Percentiles rank a stretch among this genome's conserved stretches.
Conservation (phyloP, 2,888 invertebrate genomes). For the Phyto melanocephala region DNA sequence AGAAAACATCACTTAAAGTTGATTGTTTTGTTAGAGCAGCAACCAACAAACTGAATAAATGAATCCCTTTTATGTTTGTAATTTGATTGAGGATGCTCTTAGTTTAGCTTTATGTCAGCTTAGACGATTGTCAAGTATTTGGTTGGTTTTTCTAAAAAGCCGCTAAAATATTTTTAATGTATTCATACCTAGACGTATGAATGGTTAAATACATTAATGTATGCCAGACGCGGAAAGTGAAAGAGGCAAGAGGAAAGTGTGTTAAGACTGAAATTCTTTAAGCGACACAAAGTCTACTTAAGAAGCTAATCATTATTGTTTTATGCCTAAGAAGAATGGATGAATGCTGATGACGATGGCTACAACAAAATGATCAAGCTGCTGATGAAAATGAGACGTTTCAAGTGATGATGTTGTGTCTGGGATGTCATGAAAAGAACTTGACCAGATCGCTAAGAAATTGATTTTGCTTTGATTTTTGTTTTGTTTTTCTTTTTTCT, state of each 20-base stretch:
- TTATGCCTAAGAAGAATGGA: slow-evolving; percentile 24
- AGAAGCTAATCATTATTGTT: slow-evolving; percentile 59
- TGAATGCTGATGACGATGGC: slow-evolving; percentile 10
- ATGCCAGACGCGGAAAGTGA: neutral
- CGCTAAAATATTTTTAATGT: slow-evolving; percentile 22
- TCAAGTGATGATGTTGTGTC: slow-evolving; percentile 35
- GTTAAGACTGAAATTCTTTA: slow-evolving; percentile 15
- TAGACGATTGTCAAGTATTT: slow-evolving; percentile 58
- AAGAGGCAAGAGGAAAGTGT: neutral
- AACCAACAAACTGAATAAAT: neutral
- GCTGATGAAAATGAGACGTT: slow-evolving; percentile 35
- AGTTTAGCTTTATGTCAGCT: slow-evolving; percentile 63
- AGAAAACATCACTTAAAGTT: slow-evolving; percentile 31
- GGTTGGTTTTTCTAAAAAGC: slow-evolving; percentile 22
- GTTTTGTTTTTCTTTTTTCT: neutral
- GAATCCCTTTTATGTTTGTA: slow-evolving; percentile 41
- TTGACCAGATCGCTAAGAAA: slow-evolving; percentile 26
- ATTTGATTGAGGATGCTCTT: slow-evolving; percentile 62
- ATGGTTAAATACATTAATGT: neutral
- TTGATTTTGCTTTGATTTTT: slow-evolving; percentile 11
- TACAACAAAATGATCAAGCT: slow-evolving; percentile 11
- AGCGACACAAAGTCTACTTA: slow-evolving; percentile 65
- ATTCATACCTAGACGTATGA: neutral
- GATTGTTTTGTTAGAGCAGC: slow-evolving; percentile 23
- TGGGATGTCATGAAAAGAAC: slow-evolving; percentile 3